Evolutionary conservation across 2,797 vertebrate genomes (phyloP).

Genomic region (Simalia tracyae): DNA sequence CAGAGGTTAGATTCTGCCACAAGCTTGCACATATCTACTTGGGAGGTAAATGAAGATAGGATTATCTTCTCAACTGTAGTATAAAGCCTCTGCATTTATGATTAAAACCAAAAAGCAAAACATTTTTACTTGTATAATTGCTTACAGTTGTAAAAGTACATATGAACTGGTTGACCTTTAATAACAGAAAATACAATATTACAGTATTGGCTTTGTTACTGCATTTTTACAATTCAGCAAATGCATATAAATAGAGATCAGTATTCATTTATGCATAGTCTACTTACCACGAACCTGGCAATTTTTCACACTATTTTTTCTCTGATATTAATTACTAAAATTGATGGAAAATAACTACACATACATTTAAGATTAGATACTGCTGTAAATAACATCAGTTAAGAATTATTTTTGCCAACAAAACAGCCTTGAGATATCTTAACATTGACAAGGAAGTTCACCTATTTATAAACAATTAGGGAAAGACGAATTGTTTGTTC

Average conservation of each 20-base stretch:
- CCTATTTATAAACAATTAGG: neutral
- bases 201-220: constrained; percentile 47
- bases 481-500: neutral
- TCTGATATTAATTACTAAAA: constrained; percentile 41
- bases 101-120: neutral
- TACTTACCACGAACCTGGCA: constrained; percentile 12
- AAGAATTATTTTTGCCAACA: constrained; percentile 18
- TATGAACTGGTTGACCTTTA: constrained; percentile 51
- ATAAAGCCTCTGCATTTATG: neutral
- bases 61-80: neutral
- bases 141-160: constrained; percentile 38
- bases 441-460: neutral
- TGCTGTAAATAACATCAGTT: constrained; percentile 11
- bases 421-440: neutral
- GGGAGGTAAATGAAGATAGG: neutral
- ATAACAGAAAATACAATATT: constrained; percentile 38
- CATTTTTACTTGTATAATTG: constrained; percentile 20
- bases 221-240: constrained; percentile 27
- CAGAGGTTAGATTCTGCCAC: neutral
- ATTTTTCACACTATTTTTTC: constrained; percentile 41
- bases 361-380: constrained; percentile 16
- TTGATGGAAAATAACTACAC: constrained; percentile 19
- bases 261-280: constrained; percentile 29
- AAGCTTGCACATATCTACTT: neutral
- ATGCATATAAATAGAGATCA: constrained; percentile 39